phyloP scores from a whole-genome alignment of 2,797 vertebrate species.

The Craterocephalus amniculus region DNA sequence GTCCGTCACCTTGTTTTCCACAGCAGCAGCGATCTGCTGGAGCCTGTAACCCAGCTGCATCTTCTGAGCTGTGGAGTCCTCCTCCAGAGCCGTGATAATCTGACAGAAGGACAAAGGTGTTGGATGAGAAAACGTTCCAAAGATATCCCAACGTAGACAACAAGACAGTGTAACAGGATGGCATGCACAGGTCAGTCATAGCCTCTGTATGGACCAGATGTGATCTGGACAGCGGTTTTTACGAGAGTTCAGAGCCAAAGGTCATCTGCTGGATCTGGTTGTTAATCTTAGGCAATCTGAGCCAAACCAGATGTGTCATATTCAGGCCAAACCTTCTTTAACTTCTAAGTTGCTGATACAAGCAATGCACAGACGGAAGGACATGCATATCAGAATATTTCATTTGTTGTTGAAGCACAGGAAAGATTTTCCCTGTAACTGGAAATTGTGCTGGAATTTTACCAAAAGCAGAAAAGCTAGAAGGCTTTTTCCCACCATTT shows the following conservation, averaged over 20 bases:
- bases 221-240: too few relatives aligned
- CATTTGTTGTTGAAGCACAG: neutral
- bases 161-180: neutral
- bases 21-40: conserved; percentile 96
- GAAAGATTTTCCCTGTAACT: neutral
- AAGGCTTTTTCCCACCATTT: neutral
- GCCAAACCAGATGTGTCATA: neutral
- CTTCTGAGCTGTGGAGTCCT: conserved; percentile 95
- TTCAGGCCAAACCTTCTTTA: neutral
- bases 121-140: neutral
- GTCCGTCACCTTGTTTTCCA: conserved; percentile 99
- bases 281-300: neutral
- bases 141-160: too few relatives aligned
- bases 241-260: too few relatives aligned
- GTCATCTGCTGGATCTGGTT: neutral
- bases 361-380: neutral
- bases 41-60: conserved; percentile 98
- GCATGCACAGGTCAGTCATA: neutral
- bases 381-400: neutral
- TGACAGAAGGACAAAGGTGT: conserved; percentile 59
- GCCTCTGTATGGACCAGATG: neutral
- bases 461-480: neutral
- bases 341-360: neutral
- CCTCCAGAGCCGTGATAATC: conserved; percentile 97
- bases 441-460: neutral